Evolutionary conservation across 1,140 invertebrate species (phyloP).

Genomic region (Pseudomyrmex sp.): DNA sequence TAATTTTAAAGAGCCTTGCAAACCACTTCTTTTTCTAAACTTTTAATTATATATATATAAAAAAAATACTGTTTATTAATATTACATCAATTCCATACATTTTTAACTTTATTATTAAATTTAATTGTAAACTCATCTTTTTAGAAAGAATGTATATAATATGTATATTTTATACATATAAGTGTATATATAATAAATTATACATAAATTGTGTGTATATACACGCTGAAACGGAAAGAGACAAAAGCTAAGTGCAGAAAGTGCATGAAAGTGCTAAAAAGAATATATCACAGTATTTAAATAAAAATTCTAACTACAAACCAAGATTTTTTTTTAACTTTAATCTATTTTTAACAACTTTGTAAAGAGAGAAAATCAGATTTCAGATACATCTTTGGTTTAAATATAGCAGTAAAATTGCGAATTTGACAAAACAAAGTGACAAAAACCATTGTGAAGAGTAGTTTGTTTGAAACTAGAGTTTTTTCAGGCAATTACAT

Average conservation of each 20-base stretch:
- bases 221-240: background rate
- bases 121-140: background rate
- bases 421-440: background rate
- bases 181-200: background rate
- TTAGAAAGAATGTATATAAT: background rate
- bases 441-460: background rate
- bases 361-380: background rate
- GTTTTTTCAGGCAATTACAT: slow-evolving; percentile 9
- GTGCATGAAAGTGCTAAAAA: slow-evolving; percentile 3
- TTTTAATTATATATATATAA: no score
- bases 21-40: background rate
- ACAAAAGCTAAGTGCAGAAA: background rate
- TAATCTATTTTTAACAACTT: background rate
- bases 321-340: background rate
- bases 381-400: background rate
- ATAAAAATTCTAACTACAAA: background rate
- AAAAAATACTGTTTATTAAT: background rate
- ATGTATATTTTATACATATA: background rate
- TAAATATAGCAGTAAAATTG: background rate
- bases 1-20: background rate
- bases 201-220: background rate
- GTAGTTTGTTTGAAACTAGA: background rate
- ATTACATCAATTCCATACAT: background rate
- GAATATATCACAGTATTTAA: background rate
- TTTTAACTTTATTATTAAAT: background rate